Base-by-base conservation (phyloP, 2,113 vertebrate species). In the Pimephales promelas region DNA sequence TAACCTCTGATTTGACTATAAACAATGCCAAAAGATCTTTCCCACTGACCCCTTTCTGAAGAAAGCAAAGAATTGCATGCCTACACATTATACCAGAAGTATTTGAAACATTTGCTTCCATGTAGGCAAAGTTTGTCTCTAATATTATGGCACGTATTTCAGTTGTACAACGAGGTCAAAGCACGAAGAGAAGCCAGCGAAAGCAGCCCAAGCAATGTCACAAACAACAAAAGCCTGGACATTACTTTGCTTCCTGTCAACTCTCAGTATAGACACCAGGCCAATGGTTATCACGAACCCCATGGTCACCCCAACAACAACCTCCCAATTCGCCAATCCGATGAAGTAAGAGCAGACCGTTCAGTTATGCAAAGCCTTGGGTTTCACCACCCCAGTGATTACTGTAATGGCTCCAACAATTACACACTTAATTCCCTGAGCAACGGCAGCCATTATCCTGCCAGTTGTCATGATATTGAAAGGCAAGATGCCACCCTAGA, bases 151-250 rank as follows among this genome's bases (percentile, higher is more conserved):
- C 84, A 40, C 28, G 20, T 85, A 57, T 91, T 91, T 87, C 90
- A 99, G 97, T 94, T 99, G 89, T 99, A 97, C 92, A 96, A 94
- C 88, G 97, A 96, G 88, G 97, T 99, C 86, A 97, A 96, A 91
- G 95, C 97, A 86, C 94, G 97, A 87, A 95, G 97, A 84, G 95
- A 96, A 89, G 94, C 88, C 83, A 95, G 89, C 31, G 93, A 95
- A 80, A 90, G 84, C 2, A 3, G 89, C 22, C 49, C 82, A 36
- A 92, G 92, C 83, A 92, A 92, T 71, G 88, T 85, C 47, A 88
- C 90, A 88, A 92, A 92, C 70, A 92, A 88, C 76, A 86, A 89
- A 75, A 82, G 87, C 40, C 82, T 92, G 62, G 92, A 92, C 73
- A 91, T 91, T 79, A 90, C 92, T 86, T 83, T 91, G 86, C 92